Base-by-base conservation (phyloP, 2,888 invertebrate species). In the Halictus quadricinctus region DNA sequence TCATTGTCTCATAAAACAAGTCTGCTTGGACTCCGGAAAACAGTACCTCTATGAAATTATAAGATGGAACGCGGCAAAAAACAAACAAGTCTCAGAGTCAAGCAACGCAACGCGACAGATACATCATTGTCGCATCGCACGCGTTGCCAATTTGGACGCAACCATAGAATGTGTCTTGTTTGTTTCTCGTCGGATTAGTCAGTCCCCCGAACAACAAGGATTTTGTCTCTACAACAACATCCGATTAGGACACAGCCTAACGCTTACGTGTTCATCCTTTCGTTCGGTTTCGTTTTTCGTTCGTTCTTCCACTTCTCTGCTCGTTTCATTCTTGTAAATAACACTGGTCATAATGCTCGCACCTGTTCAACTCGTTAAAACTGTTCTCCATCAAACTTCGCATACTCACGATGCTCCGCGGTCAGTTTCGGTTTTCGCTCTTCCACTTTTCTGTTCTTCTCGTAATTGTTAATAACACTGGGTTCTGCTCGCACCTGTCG, bases 121-220 rank as follows among this genome's bases (percentile, higher is more conserved):
- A 25, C 25, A 13, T 46, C 25, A 4, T 48, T 25, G 72, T 18
- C 43, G 72, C 46, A 8, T 25, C 46, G 72, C 72, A 25, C 72
- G 72, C 72, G 72, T 72, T 72, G 72, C 25, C 72, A 72, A 72
- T 72, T 72, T 48, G 46, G 43, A 72, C 72, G 46, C 46, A 15
- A n/a, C 72, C 72, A 46, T 72, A 72, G 41, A 69, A 69, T 21
- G 41, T 6, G 43, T 25, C 25, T 25, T 43, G 46, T 72, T 72
- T 72, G 46, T 46, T 72, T 72, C n/a, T 43, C 7, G 72, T 25
- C 46, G 46, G 15, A 46, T 72, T n/a, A n/a, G 46, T 46, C 46
- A 25, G 15, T 13, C 43, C 21, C 10, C n/a, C 54, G 43, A 69
- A 18, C 41, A 25, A 43, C 72, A 25, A 25, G n/a, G 43, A 72